Conservation (phyloP, 2,888 invertebrate genomes). For the Megalurothrips usitatus region DNA sequence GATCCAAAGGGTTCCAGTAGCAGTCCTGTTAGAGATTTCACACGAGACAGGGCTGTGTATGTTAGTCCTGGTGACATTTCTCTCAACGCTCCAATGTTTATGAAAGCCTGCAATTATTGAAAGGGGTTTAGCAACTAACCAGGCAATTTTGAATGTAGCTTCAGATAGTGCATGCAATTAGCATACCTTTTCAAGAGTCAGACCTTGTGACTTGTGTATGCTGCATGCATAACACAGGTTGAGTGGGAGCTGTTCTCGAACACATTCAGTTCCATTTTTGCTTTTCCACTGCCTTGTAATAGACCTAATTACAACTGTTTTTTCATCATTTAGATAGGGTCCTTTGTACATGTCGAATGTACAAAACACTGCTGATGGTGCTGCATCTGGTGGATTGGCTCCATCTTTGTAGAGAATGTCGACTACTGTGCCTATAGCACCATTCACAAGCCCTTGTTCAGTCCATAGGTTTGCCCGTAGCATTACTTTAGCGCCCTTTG, state of each 20-base stretch:
- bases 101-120: not conserved
- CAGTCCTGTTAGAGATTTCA: constrained; percentile 31
- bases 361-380: not conserved
- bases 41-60: constrained; percentile 38
- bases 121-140: constrained; percentile 31
- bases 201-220: constrained; percentile 39
- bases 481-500: not conserved
- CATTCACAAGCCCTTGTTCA: constrained; percentile 39
- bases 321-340: not conserved
- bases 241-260: constrained; percentile 38
- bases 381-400: constrained; percentile 34
- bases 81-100: not conserved
- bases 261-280: not conserved
- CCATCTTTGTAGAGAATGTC: constrained; percentile 34
- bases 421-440: constrained; percentile 37
- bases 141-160: constrained; percentile 29
- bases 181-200: constrained; percentile 37
- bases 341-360: not conserved
- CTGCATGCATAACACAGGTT: constrained; percentile 39
- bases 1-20: not conserved
- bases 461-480: not conserved
- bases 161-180: not conserved
- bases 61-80: constrained; percentile 34
- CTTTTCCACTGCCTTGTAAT: not conserved
- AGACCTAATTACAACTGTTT: not conserved